These are phyloP conservation scores for Cinara cedri DNA, from an alignment of 2,888 invertebrate species.

Conservation along the genomic window DNA sequence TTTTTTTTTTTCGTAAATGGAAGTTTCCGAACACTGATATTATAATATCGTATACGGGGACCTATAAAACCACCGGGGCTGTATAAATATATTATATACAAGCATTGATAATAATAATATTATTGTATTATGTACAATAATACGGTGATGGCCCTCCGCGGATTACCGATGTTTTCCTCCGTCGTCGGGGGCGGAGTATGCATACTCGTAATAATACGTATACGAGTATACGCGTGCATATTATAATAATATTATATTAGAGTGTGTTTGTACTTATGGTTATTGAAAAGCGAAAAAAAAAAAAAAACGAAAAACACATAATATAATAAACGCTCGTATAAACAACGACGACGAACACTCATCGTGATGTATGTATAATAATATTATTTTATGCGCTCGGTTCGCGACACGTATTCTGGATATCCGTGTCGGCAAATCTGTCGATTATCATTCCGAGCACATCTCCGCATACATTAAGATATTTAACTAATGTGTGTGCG, in stretches of 20 bases:
- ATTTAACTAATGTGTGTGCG: constrained; percentile 48
- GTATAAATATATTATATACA: too few relatives aligned
- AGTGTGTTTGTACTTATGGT: constrained; percentile 30
- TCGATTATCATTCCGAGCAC: constrained; percentile 58
- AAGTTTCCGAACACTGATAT: too few relatives aligned
- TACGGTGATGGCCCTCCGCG: background rate
- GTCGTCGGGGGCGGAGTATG: background rate
- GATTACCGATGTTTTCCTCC: constrained; percentile 41
- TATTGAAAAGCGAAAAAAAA: background rate
- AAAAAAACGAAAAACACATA: background rate
- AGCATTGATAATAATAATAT: too few relatives aligned
- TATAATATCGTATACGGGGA: too few relatives aligned
- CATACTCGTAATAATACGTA: background rate
- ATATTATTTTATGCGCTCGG: constrained; percentile 46
- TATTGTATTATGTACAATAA: too few relatives aligned
- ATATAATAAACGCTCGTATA: background rate
- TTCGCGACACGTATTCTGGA: constrained; percentile 53
- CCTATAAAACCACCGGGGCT: too few relatives aligned
- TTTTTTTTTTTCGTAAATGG: too few relatives aligned
- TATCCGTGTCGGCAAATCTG: constrained; percentile 55
- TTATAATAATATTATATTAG: background rate
- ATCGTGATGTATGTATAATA: background rate
- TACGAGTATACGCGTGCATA: background rate
- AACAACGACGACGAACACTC: background rate
- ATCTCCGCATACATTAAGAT: constrained; percentile 58